Base-by-base conservation (phyloP, 2,113 vertebrate species). In the Arenaria interpres region DNA sequence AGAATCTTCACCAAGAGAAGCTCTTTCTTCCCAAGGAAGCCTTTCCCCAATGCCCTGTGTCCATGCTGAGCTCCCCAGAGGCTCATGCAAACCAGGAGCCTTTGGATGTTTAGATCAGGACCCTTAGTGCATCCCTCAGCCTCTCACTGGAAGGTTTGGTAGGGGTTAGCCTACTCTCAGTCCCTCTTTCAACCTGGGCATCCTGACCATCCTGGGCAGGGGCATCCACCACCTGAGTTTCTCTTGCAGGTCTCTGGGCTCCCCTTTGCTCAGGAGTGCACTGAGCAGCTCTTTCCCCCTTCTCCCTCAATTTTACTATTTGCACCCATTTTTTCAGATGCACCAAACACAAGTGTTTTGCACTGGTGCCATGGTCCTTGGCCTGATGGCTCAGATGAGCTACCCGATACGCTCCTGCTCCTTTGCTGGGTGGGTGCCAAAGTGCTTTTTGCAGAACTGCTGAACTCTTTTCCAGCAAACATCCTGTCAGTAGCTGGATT, bases 401-500 rank as follows among this genome's bases (percentile, higher is more conserved):
- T 56, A 25, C 63, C 27, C 14, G 2, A 45, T 54, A 54, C 0
- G 0, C n/a, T 93, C 35, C 50, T 27, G 5, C 30, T 79, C 39
- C 56, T 66, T 71, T 1, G 0, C 76, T 89, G 89, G 87, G 77
- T 57, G 10, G 41, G 16, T 77, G 86, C 76, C 95, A 93, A 69
- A 69, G 75, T 54, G 66, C 77, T 89, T 84, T 68, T 69, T 95
- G 85, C 63, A 95, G 45, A 88, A 66, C 79, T 64, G 30, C 83
- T 54, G 72, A 20, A 25, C 67, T 76, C 27, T 32, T 46, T 62
- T 79, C 41, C 92, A 93, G 83, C 45, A 73, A 77, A 69, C 14
- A 35, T 83, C 85, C 86, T 83, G 45, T 86, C 72, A 96, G 92
- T 41, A 84, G 90, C 83, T 92, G 88, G 50, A 77, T 66, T 93